These are phyloP conservation scores for Cryptus viduatorius DNA, from an alignment of 2,888 invertebrate genomes.

Conservation along the genomic window DNA sequence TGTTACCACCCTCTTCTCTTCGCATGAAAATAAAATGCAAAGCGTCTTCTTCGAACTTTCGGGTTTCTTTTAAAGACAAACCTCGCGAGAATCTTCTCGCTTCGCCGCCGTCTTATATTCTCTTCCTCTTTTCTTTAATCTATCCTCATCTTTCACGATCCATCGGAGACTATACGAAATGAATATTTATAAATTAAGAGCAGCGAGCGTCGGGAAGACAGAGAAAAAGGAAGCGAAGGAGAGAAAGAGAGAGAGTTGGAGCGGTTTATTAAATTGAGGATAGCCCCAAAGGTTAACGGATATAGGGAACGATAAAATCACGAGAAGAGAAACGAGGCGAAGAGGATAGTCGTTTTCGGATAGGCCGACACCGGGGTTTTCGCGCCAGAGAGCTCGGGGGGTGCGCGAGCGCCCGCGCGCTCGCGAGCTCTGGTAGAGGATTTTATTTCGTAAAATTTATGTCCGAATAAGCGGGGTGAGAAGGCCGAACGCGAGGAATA, in stretches of 20 bases:
- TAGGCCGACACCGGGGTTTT: constrained; percentile 5
- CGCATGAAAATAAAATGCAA: constrained; percentile 43
- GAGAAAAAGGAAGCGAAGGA: background rate
- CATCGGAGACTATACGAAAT: constrained; percentile 8
- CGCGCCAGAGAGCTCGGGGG: constrained; percentile 14
- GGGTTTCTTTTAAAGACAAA: constrained; percentile 41
- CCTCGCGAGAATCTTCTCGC: background rate
- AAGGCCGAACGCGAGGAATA: constrained; percentile 44
- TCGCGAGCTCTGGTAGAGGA: constrained; percentile 18
- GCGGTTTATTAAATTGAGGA: constrained; percentile 45
- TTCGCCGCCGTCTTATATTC: no score
- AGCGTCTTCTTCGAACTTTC: constrained; percentile 12
- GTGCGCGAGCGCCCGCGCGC: background rate
- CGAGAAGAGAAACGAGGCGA: constrained; percentile 15
- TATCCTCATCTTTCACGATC: background rate
- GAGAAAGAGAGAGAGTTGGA: background rate
- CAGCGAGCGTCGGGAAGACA: background rate
- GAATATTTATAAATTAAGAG: constrained; percentile 57
- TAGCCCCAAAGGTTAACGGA: constrained; percentile 47
- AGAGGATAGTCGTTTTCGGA: constrained; percentile 13
- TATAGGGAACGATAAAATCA: constrained; percentile 33
- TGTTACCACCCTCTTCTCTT: background rate
- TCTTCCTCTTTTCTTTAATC: background rate
- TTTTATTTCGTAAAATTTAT: constrained; percentile 54
- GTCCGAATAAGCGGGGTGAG: constrained; percentile 40